Percentiles rank a stretch among this genome's conserved stretches.
Conservation (phyloP, 2,888 invertebrate species). For the Atrina japonica region DNA sequence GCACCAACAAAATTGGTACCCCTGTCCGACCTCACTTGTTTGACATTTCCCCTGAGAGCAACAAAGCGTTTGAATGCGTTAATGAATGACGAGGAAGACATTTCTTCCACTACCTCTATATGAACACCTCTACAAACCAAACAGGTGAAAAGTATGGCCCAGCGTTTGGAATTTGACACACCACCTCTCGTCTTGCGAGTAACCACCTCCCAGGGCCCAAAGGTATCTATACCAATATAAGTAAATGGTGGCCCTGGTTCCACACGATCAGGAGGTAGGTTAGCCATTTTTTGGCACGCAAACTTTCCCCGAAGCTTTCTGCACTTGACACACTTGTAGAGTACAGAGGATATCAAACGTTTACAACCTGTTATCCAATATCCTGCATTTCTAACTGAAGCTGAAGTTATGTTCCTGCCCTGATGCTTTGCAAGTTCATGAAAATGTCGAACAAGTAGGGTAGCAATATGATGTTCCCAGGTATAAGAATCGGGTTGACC, state of each 20-base stretch:
- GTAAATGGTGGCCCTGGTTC: constrained; percentile 42
- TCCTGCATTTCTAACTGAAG: constrained; percentile 45
- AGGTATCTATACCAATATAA: constrained; percentile 48
- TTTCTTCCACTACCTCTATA: constrained; percentile 50
- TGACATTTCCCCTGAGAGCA: constrained; percentile 44
- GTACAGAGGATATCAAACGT: constrained; percentile 40
- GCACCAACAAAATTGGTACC: constrained; percentile 55
- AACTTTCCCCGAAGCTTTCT: constrained; percentile 42
- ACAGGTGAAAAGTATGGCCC: constrained; percentile 56
- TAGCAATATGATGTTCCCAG: constrained; percentile 37
- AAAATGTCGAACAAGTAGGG: constrained; percentile 40
- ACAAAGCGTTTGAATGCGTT: constrained; percentile 48
- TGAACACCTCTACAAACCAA: constrained; percentile 47
- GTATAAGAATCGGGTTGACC: constrained; percentile 44
- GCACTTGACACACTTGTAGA: constrained; percentile 47
- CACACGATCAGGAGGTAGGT: constrained; percentile 45
- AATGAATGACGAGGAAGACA: constrained; percentile 49
- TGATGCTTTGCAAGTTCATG: constrained; percentile 43
- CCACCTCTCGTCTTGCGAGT: constrained; percentile 44
- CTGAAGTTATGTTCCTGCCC: constrained; percentile 47
- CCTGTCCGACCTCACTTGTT: constrained; percentile 43
- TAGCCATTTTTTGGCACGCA: constrained; percentile 48
- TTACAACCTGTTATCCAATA: constrained; percentile 51
- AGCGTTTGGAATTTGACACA: constrained; percentile 45
- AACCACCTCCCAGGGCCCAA: constrained; percentile 49